Evolutionary conservation across 2,888 invertebrate genomes (phyloP), one percentile per base, ranked within the genome.

Genomic region (Matsumyia berberina): DNA sequence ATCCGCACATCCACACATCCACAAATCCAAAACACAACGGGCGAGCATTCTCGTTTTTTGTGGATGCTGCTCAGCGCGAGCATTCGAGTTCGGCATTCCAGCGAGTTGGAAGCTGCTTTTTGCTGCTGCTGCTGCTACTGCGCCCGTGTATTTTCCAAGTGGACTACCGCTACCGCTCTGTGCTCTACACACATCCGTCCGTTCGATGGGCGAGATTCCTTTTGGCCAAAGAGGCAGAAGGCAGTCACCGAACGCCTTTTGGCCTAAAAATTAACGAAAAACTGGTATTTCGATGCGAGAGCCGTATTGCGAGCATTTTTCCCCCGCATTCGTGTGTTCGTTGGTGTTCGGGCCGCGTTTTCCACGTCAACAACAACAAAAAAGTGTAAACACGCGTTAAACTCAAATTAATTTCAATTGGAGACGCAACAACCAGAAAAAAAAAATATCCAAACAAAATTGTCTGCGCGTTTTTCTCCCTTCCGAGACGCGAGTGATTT

Each of bases 71-170:
- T 89, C 90, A 90, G 80, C 58, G 79, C 85, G 76, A 80, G 90
- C 91, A 91, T 91, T 91, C 91, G 90, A 89, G 90, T 90, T 90
- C 90, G 90, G 91, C 90, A 91, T 91, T 91, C 91, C 91, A 91
- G 89, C 90, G 90, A 91, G 91, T 89, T 90, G 91, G 90, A 89
- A 91, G 91, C 90, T 90, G 89, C 88, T 88, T 89, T 91, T 90
- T 90, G 87, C 86, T 87, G 87, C 86, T 81, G 76, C 73, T 69
- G 77, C 86, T 70, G 66, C 33, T 73, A 70, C 57, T 67, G 33
- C 74, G 74, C 64, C 35, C 86, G 81, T 81, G 81, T 76, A 77
- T 72, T 77, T 85, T 73, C 74, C 70, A 49, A 77, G 66, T 83
- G 70, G 70, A 72, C 70, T 62, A 57, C 70, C 72, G 58, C 62